A percentile compares a stretch with the other conserved stretches of the same genome.
Evolutionary conservation across 2,797 vertebrate species (phyloP).

Genomic region (Lagorchestes hirsutus): DNA sequence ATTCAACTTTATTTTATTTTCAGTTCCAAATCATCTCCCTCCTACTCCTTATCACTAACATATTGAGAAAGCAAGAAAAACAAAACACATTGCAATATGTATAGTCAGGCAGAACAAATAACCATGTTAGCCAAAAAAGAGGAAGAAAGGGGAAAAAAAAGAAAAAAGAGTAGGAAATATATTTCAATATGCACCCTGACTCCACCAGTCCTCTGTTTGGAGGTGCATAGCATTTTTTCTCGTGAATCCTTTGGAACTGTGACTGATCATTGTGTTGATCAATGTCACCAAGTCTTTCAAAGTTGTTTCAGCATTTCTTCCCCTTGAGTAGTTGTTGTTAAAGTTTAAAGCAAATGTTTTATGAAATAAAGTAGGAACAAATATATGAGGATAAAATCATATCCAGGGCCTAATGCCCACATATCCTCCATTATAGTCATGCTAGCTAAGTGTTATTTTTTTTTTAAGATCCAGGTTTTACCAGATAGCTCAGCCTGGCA

Average conservation of each 20-base stretch:
- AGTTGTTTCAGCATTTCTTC: background rate
- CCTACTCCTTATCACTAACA: background rate
- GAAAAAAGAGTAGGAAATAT: background rate
- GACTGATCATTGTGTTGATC: background rate
- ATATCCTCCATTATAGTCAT: conserved; percentile 65
- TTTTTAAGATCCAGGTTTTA: conserved; percentile 26
- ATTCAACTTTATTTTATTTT: background rate
- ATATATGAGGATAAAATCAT: conserved; percentile 47
- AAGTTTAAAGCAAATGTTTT: conserved; percentile 51
- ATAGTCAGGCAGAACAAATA: background rate
- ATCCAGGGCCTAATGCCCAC: conserved; percentile 34
- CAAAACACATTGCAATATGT: background rate
- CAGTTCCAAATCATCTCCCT: background rate
- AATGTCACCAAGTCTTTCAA: background rate
- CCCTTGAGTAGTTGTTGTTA: background rate
- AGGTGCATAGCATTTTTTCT: background rate
- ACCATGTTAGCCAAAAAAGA: background rate
- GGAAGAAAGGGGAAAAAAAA: no score
- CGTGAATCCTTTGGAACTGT: background rate
- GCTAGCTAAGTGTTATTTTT: conserved; percentile 62
- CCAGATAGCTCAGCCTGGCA: conserved; percentile 70
- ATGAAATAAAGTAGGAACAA: conserved; percentile 59
- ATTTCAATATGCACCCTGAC: background rate
- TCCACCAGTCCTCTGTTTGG: background rate
- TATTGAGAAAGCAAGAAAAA: background rate